Conservation (phyloP, 2,888 invertebrate genomes). For the Amaurobius ferox region DNA sequence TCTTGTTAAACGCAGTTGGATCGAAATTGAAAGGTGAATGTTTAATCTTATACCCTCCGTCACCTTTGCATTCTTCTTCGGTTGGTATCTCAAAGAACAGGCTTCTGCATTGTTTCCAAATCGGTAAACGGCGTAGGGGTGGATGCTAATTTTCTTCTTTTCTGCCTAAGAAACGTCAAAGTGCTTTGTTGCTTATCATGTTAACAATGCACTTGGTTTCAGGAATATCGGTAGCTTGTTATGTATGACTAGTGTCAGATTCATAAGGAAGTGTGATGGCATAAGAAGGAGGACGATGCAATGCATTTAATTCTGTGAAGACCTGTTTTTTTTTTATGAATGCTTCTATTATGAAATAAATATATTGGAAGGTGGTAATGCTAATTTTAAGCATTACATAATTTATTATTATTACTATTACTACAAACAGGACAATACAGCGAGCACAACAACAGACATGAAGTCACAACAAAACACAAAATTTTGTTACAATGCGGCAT, state of each 20-base stretch:
- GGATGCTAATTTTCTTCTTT: background rate
- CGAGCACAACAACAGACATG: no score
- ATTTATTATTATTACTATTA: no score
- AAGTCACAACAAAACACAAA: no score
- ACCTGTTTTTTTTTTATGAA: background rate
- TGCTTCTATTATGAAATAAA: no score
- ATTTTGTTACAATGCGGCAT: no score
- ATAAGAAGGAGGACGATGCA: background rate
- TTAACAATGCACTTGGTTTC: background rate
- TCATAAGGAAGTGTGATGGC: background rate
- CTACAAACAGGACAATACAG: no score
- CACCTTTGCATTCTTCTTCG: background rate
- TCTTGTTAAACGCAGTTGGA: background rate
- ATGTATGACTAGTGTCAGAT: background rate
- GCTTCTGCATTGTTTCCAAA: background rate
- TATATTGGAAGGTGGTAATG: no score
- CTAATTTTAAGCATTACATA: no score
- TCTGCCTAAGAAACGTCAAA: background rate
- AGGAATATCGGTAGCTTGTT: background rate
- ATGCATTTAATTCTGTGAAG: background rate
- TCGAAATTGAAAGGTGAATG: no score
- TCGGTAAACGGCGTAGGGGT: background rate
- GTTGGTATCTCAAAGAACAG: background rate
- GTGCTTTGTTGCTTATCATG: background rate
- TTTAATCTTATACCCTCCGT: no score